Base-by-base conservation (phyloP, 2,888 invertebrate species). In the Biston stratarius region DNA sequence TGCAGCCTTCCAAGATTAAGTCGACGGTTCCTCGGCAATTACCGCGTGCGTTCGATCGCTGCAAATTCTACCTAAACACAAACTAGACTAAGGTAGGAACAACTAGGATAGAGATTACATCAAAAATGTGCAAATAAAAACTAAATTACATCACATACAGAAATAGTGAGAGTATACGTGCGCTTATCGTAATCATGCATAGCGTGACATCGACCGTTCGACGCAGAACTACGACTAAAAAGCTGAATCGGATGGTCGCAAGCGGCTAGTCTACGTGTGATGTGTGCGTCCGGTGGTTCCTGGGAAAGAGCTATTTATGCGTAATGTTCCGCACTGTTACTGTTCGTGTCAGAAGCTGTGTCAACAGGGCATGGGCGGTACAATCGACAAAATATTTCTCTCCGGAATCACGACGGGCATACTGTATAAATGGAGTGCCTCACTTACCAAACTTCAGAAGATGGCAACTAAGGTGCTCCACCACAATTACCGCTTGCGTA, bases 401-500 rank as follows among this genome's bases (percentile, higher is more conserved):
- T 94, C 94, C 92, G 93, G 93, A 90, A 92, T 93, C 93, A 94
- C 93, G 92, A 79, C 91, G 91, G 90, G 92, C 92, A 94, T 84
- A 90, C 90, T 92, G 92, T 89, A 91, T 86, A 82, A 89, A 93
- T 92, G 94, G 93, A 93, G 93, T 90, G 92, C 94, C 93, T 93
- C 92, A 93, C 93, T 94, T 93, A 93, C 94, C 93, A 92, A 92
- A 93, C 92, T 91, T 92, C 92, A 90, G 91, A 91, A 87, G 93
- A 92, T 93, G 93, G 94, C 94, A 93, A 93, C 88, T 93, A 93
- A 94, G 94, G 94, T 93, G 89, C 92, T 93, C 94, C 94, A 93
- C 93, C 92, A 93, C 92, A 93, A 90, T 90, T 92, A 94, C 94
- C 94, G 94, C 93, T 93, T 93, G 93, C 93, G 93, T 92, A 94